Evolutionary conservation across 2,113 vertebrate genomes (phyloP), one percentile per base, ranked within the genome.

Genomic region (Calypte anna): DNA sequence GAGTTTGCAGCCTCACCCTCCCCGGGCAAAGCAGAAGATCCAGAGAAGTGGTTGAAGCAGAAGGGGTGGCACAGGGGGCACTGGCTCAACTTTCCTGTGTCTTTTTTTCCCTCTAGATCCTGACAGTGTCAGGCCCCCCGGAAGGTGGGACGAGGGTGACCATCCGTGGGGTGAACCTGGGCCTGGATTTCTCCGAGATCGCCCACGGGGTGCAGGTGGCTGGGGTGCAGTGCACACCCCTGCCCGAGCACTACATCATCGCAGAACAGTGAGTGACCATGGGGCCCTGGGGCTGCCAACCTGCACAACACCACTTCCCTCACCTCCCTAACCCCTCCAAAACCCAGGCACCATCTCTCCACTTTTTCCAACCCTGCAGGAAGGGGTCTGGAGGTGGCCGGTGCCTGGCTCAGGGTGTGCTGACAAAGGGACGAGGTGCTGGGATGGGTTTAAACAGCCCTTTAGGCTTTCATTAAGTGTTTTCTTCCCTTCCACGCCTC

Each of bases 101-200:
- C 36, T 77, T 64, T 78, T 30, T 76, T 91, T 94, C 78, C 61
- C 51, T 85, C 10, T 74, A 99, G 99, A 99, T 99, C 94, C 98
- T 99, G 46, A 99, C 99, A 0, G 98, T 99, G 76, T 99, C 99
- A 1, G 99, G 99, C 36, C 99, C 99, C 9, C 99, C 99, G 0
- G 99, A 99, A 93, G 99, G 99, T 91, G 99, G 99, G 23, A 99
- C 99, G 0, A 98, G 98, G 53, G 99, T 99, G 92, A 99, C 99
- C 72, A 99, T 99, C 97, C 98, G 98, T 0, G 99, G 99, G 0
- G 98, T 99, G 12, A 99, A 99, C 97, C 98, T 99, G 51, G 99
- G 99, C 28, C 97, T 99, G 97, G 98, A 99, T 88, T 99, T 99
- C 97, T 98, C 98, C 0, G 99, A 99, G 97, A 99, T 99, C 81